Base-by-base conservation (phyloP, 2,888 invertebrate species). In the Agonopterix alstromeriana region DNA sequence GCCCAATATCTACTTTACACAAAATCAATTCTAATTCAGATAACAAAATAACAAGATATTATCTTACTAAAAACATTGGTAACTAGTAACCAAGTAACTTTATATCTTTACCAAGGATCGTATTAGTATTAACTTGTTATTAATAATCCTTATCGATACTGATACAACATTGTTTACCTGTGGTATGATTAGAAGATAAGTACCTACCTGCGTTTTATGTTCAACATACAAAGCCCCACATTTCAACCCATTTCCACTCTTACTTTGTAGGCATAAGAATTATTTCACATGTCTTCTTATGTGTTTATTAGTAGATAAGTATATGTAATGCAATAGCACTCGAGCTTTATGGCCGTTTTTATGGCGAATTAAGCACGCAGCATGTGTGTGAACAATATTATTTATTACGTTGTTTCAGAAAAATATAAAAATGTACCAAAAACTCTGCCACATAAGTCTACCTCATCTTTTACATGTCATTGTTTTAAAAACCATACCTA, bases 91-190 rank as follows among this genome's bases (percentile, higher is more conserved):
- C 40, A 27, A 27, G 43, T 47, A 27, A 27, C 27, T 3, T 27
- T 27, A 27, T 27, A 27, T 27, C 27, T 27, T 27, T 27, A 27
- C 2, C 27, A 27, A 10, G 10, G 38, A 38, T 38, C 38, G 38
- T 38, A 42, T 14, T 42, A 42, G 38, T 38, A 42, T 14, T 42
- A 42, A 14, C 42, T 27, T 27, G 27, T 38, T 38, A 10, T 10
- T 27, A 27, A 5, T 27, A 27, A 3, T 27, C 45, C 17, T 10
- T 14, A 38, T 38, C 38, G 38, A 45, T 66, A 59, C 66, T 68
- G 67, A 65, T 71, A 75, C 64, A 59, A 62, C 61, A 71, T 77
- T 77, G 71, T 75, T 80, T 68, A 70, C 64, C 67, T 68, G 65
- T 61, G 57, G 67, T 71, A 67, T 71, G 48, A 48, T 73, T 61